Percentiles rank a stretch among this genome's conserved stretches.
phyloP scores from a whole-genome alignment of 92 coral and sea anemone genomes.

The Actinernus sp. region DNA sequence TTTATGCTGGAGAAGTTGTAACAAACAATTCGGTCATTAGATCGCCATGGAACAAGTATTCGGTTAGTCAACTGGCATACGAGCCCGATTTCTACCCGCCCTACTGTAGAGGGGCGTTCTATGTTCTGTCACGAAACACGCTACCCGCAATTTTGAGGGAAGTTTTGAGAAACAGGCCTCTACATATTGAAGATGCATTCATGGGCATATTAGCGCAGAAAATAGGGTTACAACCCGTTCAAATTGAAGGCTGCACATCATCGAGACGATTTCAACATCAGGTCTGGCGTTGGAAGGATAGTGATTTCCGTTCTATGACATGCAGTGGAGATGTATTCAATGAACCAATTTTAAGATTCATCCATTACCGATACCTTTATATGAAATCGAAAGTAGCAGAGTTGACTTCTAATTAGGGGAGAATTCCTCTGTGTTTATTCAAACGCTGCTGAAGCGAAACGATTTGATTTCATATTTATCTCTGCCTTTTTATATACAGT shows the following conservation, averaged over 20 bases:
- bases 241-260: neutral
- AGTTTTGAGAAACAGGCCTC: neutral
- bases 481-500: too few species aligned
- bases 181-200: neutral
- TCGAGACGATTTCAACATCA: neutral
- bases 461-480: too few species aligned
- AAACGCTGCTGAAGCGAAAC: too few species aligned
- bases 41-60: neutral
- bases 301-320: neutral
- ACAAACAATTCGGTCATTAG: neutral
- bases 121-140: neutral
- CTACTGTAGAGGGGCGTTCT: constrained; percentile 4
- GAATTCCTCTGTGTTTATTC: too few species aligned
- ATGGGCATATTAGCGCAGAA: neutral
- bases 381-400: too few species aligned
- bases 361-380: neutral
- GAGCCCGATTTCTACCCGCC: neutral
- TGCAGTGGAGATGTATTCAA: neutral
- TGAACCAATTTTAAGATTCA: neutral
- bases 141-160: neutral
- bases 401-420: too few species aligned
- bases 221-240: neutral
- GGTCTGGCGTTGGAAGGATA: neutral
- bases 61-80: neutral
- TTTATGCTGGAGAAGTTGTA: constrained; percentile 3